phyloP scores from a whole-genome alignment of 2,888 invertebrate genomes.

The Amphipoea lucens region DNA sequence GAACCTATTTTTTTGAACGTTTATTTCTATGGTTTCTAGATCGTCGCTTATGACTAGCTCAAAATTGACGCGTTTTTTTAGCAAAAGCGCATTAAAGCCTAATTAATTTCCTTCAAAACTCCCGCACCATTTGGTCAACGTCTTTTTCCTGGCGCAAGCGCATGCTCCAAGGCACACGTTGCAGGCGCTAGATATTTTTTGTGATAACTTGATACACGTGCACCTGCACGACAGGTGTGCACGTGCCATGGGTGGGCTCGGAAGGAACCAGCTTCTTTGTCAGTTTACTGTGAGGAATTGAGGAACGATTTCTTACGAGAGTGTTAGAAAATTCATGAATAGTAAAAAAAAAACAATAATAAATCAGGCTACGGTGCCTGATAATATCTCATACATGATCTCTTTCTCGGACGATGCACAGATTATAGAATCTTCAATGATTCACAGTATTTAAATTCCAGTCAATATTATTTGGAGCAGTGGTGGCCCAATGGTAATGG shows the following conservation, averaged over 20 bases:
- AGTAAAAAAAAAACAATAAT: not conserved
- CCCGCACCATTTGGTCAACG: conserved; percentile 26
- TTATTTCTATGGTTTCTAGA: not conserved
- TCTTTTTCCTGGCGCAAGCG: conserved; percentile 28
- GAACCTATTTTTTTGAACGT: too few species aligned
- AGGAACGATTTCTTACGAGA: not conserved
- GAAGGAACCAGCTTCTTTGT: conserved; percentile 40
- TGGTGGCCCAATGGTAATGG: too few species aligned
- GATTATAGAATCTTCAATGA: conserved; percentile 4
- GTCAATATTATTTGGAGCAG: not conserved
- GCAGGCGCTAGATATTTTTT: conserved; percentile 64
- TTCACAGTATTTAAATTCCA: not conserved
- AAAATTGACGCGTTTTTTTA: not conserved
- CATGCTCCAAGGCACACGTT: conserved; percentile 43
- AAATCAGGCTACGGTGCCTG: not conserved
- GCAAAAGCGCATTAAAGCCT: not conserved
- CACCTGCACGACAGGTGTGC: conserved; percentile 74
- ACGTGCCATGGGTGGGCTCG: conserved; percentile 59
- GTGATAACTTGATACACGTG: conserved; percentile 54
- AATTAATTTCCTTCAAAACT: not conserved
- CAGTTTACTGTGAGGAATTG: not conserved
- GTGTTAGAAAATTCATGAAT: not conserved
- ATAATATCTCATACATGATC: not conserved
- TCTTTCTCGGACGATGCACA: not conserved
- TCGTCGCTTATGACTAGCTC: not conserved